Conservation (phyloP, 2,797 vertebrate genomes). For the Pipistrellus pygmaeus region DNA sequence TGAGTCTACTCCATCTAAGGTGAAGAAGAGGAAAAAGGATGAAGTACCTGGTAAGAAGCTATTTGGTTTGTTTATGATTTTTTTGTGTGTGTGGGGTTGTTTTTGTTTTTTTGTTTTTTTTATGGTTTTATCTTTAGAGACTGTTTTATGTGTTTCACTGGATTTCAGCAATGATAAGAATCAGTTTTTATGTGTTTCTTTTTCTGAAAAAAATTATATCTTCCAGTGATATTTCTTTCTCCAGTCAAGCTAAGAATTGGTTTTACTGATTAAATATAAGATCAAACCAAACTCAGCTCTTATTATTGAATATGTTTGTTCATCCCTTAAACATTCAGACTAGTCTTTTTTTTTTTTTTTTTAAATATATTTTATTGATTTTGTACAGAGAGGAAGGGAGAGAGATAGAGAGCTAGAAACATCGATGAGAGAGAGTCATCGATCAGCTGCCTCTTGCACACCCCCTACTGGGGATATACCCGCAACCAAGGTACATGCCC, state of each 20-base stretch:
- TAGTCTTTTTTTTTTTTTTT: too few species aligned
- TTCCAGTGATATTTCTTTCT: constrained; percentile 17
- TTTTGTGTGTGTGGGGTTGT: background rate
- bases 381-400: too few species aligned
- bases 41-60: constrained; percentile 80
- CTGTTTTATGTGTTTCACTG: constrained; percentile 30
- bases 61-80: background rate
- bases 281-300: background rate
- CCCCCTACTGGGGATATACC: too few species aligned
- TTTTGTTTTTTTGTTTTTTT: background rate
- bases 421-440: too few species aligned
- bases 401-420: too few species aligned
- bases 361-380: too few species aligned
- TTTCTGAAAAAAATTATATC: background rate
- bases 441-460: too few species aligned
- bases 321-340: too few species aligned
- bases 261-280: constrained; percentile 26
- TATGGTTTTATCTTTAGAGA: background rate
- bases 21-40: constrained; percentile 88
- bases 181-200: background rate
- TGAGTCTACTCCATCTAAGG: constrained; percentile 76
- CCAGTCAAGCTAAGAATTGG: constrained; percentile 11
- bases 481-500: too few species aligned
- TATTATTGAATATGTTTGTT: constrained; percentile 28
- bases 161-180: constrained; percentile 3